phyloP scores from a whole-genome alignment of 2,113 vertebrate genomes.

The Pithys albifrons region DNA sequence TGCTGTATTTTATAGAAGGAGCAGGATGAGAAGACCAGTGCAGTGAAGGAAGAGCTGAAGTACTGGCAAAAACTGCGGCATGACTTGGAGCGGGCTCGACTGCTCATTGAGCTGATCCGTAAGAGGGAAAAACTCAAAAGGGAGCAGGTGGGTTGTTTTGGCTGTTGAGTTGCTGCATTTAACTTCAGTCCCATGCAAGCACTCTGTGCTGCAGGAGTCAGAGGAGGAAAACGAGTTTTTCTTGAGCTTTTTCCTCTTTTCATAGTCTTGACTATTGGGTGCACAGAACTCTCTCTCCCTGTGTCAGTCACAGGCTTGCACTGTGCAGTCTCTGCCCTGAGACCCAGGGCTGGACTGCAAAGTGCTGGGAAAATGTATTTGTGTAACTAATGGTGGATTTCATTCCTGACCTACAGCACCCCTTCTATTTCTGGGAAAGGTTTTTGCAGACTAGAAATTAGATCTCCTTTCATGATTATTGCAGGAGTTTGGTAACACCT shows the following conservation, averaged over 20 bases:
- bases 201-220: not conserved
- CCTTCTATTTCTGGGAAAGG: not conserved
- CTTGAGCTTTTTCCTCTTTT: not conserved
- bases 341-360: not conserved
- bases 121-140: conserved; percentile 97
- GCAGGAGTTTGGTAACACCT: not conserved
- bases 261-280: not conserved
- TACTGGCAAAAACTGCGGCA: conserved; percentile 99
- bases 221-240: not conserved
- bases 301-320: not conserved
- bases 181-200: not conserved
- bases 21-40: conserved; percentile 91
- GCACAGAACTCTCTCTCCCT: not conserved
- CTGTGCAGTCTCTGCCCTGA: not conserved
- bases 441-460: not conserved
- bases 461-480: not conserved
- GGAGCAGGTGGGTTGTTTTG: conserved; percentile 84
- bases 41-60: conserved; percentile 91
- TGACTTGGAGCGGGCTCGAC: conserved; percentile 90
- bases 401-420: not conserved
- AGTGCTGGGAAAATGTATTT: not conserved
- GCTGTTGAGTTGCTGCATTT: not conserved
- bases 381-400: not conserved
- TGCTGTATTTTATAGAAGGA: conserved; percentile 77
- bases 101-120: conserved; percentile 95